Evolutionary conservation across 2,888 invertebrate species (phyloP), one percentile per base, ranked within the genome.

Genomic region (Cyaniris semiargus): DNA sequence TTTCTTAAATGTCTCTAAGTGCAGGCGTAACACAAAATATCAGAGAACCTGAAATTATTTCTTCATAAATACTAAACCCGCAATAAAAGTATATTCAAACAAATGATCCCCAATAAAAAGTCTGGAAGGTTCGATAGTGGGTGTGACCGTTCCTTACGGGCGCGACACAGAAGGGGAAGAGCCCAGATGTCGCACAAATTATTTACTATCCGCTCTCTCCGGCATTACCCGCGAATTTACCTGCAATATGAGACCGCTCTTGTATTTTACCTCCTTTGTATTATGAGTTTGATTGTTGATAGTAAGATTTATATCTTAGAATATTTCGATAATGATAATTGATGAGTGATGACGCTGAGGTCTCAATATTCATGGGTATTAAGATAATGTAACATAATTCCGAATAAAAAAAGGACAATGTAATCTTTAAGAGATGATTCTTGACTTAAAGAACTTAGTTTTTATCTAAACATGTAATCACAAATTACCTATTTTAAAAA

Each of bases 171-270:
- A 93, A 93, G 85, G 90, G 93, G 93, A 88, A 87, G 93, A 86
- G 81, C 90, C 91, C 93, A 91, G 90, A 91, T 93, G 93, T 93
- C 93, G 88, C 86, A 79, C 90, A 91, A 92, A 93, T 93, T 93
- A 93, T 93, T 93, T 92, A 93, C 93, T 89, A 87, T 88, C 84
- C 82, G 70, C 70, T 70, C 70, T 53, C 71, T 31, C 10, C 56
- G 56, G 71, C 71, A 71, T 71, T 76, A 76, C 70, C 70, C 70
- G 76, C 56, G 76, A 76, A 76, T 76, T 74, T 76, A 80, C 84
- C 83, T 86, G 87, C 87, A 87, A 58, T 58, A 21, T 31, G 71
- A 23, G 56, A 48, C 53, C 38, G n/a, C 21, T 53, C 38, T 38
- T 38, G n/a, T 77, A 76, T 76, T 76, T 76, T 56, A 44, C 5